Percentiles rank a stretch among this genome's conserved stretches.
phyloP scores from a whole-genome alignment of 92 coral and sea anemone species.

The Ricordea florida region DNA sequence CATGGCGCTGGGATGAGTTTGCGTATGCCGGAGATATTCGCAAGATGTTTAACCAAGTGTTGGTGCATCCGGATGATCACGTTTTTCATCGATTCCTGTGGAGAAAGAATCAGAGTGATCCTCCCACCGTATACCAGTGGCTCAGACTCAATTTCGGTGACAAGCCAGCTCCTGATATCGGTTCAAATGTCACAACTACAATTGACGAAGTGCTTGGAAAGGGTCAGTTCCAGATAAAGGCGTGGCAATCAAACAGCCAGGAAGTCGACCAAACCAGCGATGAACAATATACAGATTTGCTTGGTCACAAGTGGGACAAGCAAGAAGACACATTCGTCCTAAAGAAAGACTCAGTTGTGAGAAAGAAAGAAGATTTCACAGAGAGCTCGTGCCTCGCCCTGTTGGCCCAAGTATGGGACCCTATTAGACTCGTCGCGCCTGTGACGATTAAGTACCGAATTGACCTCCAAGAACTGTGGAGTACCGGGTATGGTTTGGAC shows the following conservation, averaged over 20 bases:
- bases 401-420: slow-evolving; percentile 66
- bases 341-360: slow-evolving; percentile 42
- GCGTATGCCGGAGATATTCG: slow-evolving; percentile 57
- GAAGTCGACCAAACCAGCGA: slow-evolving; percentile 42
- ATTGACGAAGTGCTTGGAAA: too few species aligned
- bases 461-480: slow-evolving; percentile 65
- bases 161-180: slow-evolving; percentile 68
- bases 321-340: slow-evolving; percentile 41
- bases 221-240: too few species aligned
- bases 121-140: too few species aligned
- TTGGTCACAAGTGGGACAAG: slow-evolving; percentile 68
- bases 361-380: slow-evolving; percentile 24
- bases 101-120: slow-evolving; percentile 38
- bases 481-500: slow-evolving; percentile 58
- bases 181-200: too few species aligned
- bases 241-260: slow-evolving; percentile 57
- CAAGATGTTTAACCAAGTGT: slow-evolving; percentile 64
- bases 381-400: slow-evolving; percentile 61
- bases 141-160: slow-evolving; percentile 63
- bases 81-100: slow-evolving; percentile 68
- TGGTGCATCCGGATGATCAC: slow-evolving; percentile 66
- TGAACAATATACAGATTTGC: slow-evolving; percentile 24
- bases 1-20: slow-evolving; percentile 67
- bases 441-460: slow-evolving; percentile 55
- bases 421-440: slow-evolving; percentile 56